Evolutionary conservation across 2,113 vertebrate genomes (phyloP), one percentile per base, ranked within the genome.

Genomic region (Ictalurus punctatus): DNA sequence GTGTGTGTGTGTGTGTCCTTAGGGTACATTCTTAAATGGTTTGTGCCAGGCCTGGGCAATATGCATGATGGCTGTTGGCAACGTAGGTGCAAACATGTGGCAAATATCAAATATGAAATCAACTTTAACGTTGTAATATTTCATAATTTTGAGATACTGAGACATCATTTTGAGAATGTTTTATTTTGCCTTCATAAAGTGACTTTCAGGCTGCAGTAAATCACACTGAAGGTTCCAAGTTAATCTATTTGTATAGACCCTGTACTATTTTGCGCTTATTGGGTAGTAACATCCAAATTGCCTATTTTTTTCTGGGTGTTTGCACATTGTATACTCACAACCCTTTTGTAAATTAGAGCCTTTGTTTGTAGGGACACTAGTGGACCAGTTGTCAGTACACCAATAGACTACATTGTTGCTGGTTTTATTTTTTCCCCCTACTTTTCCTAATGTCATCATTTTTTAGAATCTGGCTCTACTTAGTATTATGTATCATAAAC

Each of bases 221-320:
- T 61, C 56, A 59, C 17, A 4, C 19, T 23, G 12, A 59, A 59
- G 80, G 14, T 37, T 17, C 56, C 14, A 82, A 34, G 17, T 58
- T 34, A 82, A 82, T 82, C 80, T 59, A 34, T 59, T 82, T 82
- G 30, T 82, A 59, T 82, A 82, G 56, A 59, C 19, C 52, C 17
- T 59, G 80, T 82, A 19, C 4, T 34, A 34, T 58, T 81, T 81
- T 81, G 16, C 13, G 16, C 48, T 54, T 80, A 48, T 17, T 16
- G 25, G 2, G 2, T 80, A 54, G 76, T 54, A 27, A 54, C 76
- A 21, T 14, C 13, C 19, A 58, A 58, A 81, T 81, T 58, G 9
- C n/a, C 54, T 23, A 3, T 76, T 12, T 48, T 9, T 74, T 37
- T 74, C 17, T 30, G 27, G 6, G 25, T 54, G 44, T 30, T 27